Evolutionary conservation across 2,888 invertebrate genomes (phyloP), one percentile per base, ranked within the genome.

Genomic region (Rhimphoctona megacephalus): DNA sequence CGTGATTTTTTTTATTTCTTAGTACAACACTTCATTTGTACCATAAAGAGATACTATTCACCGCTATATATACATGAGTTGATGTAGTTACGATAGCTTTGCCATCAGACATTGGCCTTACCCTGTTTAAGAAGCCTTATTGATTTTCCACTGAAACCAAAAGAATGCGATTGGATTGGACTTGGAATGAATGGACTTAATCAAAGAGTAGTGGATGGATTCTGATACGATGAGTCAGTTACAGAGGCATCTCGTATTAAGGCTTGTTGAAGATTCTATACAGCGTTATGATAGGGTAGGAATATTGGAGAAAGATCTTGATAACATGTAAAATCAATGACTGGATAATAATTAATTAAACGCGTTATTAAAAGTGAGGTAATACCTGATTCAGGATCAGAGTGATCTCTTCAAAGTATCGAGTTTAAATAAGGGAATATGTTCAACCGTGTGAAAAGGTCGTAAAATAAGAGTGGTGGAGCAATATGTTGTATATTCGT

Each of bases 151-250:
- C 66, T 39, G 81, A 81, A 81, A 66, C 81, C 81, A 74, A 66
- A 81, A 54, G 66, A 81, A 74, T 74, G 73, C 81, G 66, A 81
- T 74, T 81, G 81, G 81, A 81, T 81, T 81, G 73, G 81, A 64
- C 14, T 52, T 52, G 52, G 17, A 67, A 73, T 67, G 73, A 81
- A 52, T 30, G 57, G 52, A 61, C 54, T 81, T 54, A 64, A 81
- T 61, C 57, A 36, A 73, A 73, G 64, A 19, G 36, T 14, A 33
- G n/a, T 17, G 9, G 33, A 19, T 33, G 57, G 43, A 67, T 67
- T 66, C 39, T 73, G 72, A 74, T 52, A 52, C 17, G 66, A 25
- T 25, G 49, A 49, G 64, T n/a, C 57, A 70, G 36, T 64, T 39
- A 73, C 39, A 52, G 25, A 52, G 81, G 19, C 14, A 64, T 36